Percentiles rank a stretch among this genome's conserved stretches.
phyloP scores from a whole-genome alignment of 2,113 vertebrate genomes.

The Malurus cyaneus region DNA sequence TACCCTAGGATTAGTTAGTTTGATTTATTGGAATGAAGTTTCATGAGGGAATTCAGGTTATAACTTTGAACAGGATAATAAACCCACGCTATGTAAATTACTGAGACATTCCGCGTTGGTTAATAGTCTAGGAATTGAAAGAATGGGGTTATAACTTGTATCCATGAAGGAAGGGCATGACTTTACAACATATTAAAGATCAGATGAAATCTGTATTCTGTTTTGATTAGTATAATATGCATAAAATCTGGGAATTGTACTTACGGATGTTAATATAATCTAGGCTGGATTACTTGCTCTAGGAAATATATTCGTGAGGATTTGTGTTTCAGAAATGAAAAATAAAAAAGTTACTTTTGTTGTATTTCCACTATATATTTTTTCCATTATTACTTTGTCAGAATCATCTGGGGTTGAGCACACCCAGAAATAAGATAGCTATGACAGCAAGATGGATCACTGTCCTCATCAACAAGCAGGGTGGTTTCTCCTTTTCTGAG shows the following conservation, averaged over 20 bases:
- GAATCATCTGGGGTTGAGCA: background rate
- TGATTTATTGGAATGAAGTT: background rate
- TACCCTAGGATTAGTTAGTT: background rate
- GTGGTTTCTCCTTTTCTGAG: background rate
- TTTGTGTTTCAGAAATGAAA: background rate
- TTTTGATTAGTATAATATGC: background rate
- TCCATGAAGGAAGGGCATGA: background rate
- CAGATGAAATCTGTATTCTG: background rate
- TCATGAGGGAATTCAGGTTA: background rate
- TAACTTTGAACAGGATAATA: background rate
- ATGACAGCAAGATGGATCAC: conserved; percentile 36
- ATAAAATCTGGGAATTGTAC: background rate
- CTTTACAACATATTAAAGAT: background rate
- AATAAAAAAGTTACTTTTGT: background rate
- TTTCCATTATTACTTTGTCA: background rate
- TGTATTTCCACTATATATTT: background rate
- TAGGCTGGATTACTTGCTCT: background rate
- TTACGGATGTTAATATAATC: background rate
- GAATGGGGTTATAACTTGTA: background rate
- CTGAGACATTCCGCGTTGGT: background rate
- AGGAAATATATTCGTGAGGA: background rate
- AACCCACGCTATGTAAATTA: background rate
- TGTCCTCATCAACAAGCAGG: background rate
- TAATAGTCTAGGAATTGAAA: background rate
- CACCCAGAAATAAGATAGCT: background rate